phyloP scores from a whole-genome alignment of 1,140 invertebrate genomes.

The Diachasma alloeum region DNA sequence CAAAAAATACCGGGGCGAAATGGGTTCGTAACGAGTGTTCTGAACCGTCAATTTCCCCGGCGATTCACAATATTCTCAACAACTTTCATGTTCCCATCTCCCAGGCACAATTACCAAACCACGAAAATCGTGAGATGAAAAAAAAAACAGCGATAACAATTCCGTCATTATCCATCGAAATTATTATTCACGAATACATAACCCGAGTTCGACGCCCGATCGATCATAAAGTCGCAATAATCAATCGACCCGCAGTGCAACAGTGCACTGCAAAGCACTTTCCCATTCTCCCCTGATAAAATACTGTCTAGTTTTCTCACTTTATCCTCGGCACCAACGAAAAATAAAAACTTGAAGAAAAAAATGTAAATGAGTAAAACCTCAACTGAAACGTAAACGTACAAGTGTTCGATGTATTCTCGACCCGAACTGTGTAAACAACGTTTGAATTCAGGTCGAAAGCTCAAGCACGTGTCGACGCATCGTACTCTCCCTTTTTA shows the following conservation, averaged over 20 bases:
- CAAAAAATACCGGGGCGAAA: no score
- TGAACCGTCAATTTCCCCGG: no score
- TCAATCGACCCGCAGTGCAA: constrained; percentile 10
- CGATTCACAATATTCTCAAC: no score
- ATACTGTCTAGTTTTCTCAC: background rate
- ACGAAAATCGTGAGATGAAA: background rate
- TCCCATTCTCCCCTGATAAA: background rate
- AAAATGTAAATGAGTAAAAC: background rate
- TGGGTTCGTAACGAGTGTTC: no score
- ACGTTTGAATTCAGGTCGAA: constrained; percentile 8
- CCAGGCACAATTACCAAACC: background rate
- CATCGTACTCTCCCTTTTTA: background rate
- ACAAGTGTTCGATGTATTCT: background rate
- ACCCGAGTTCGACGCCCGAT: constrained; percentile 12
- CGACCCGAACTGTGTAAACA: background rate
- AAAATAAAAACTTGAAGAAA: background rate
- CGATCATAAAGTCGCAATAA: constrained; percentile 10
- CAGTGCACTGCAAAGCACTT: background rate
- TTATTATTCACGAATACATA: background rate
- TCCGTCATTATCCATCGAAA: background rate
- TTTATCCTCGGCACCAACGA: background rate
- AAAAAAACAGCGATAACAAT: background rate
- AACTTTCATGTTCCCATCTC: no score
- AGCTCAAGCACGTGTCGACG: constrained; percentile 9
- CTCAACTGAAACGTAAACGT: background rate